Percentiles rank a stretch among this genome's conserved stretches.
These are phyloP conservation scores for Steatocranus sp. DNA, from an alignment of 2,797 vertebrate species.

Conservation along the genomic window DNA sequence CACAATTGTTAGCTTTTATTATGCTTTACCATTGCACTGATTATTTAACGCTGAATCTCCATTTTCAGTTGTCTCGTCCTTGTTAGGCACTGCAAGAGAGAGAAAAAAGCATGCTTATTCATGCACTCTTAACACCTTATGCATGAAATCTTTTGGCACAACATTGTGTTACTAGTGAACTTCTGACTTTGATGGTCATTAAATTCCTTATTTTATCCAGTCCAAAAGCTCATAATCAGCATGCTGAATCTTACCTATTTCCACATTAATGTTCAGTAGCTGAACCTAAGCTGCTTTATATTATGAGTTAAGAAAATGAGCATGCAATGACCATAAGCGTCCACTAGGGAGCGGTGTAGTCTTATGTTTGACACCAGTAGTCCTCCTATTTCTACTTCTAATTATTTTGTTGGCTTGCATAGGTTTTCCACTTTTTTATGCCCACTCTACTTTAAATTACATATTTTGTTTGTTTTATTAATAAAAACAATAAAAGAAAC, in stretches of 20 bases:
- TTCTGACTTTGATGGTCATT: neutral
- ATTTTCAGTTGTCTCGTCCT: slow-evolving; percentile 15
- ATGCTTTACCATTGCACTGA: slow-evolving; percentile 82
- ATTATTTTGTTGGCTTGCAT: neutral
- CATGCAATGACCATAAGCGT: neutral
- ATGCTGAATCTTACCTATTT: neutral
- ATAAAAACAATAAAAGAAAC: neutral
- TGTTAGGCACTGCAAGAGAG: slow-evolving; percentile 31
- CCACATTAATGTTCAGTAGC: neutral
- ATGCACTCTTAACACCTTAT: neutral
- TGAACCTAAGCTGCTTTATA: neutral
- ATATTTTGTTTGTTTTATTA: neutral
- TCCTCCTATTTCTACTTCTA: neutral
- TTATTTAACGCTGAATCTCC: slow-evolving; percentile 67
- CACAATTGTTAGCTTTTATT: neutral
- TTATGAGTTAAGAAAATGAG: neutral
- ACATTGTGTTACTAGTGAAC: neutral
- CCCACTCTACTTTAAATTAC: no score
- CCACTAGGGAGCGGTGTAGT: slow-evolving; percentile 21
- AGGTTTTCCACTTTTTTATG: neutral
- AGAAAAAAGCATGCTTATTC: neutral
- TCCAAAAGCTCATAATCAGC: neutral
- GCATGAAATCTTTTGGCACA: neutral
- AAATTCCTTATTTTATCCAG: neutral
- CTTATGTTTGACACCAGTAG: neutral